phyloP scores from a whole-genome alignment of 2,113 vertebrate genomes.

The Sceloporus tristichus region DNA sequence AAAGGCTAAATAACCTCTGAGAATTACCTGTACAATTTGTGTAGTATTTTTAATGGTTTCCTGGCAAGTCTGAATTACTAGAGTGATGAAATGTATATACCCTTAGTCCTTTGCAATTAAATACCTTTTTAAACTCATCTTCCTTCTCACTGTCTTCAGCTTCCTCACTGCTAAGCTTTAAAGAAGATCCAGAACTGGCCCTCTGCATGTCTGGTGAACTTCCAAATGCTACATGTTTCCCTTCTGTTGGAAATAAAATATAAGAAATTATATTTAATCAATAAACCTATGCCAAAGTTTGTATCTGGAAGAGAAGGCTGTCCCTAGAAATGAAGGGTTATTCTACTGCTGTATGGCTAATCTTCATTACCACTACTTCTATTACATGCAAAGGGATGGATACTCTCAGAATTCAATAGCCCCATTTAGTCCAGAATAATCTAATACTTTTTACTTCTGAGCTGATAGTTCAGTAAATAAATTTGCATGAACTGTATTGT shows the following conservation, averaged over 20 bases:
- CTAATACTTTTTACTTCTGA: too few species aligned
- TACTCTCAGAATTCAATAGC: too few species aligned
- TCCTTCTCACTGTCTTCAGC: slow-evolving; percentile 70
- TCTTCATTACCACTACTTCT: too few species aligned
- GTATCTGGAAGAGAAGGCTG: too few species aligned
- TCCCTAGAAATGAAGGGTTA: too few species aligned
- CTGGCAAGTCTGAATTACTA: slow-evolving; percentile 12
- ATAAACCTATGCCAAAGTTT: too few species aligned
- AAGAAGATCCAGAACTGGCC: slow-evolving; percentile 18
- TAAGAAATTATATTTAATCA: too few species aligned
- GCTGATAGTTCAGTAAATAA: too few species aligned
- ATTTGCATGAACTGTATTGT: too few species aligned
- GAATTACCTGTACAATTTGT: slow-evolving; percentile 1
- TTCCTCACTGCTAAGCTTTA: slow-evolving; percentile 40
- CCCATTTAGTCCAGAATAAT: too few species aligned
- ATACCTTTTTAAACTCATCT: slow-evolving; percentile 85
- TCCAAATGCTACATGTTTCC: slow-evolving; percentile 69
- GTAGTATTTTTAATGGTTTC: slow-evolving; percentile 11
- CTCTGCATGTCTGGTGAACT: slow-evolving; percentile 48
- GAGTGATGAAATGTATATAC: background rate
- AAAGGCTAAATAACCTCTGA: slow-evolving; percentile 27
- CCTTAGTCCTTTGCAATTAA: slow-evolving; percentile 19
- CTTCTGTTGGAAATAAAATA: slow-evolving; percentile 63
- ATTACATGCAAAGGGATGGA: too few species aligned
- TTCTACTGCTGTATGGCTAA: too few species aligned